Percentiles rank a stretch among this genome's conserved stretches.
phyloP scores from a whole-genome alignment of 2,113 vertebrate genomes.

The Macaca mulatta region DNA sequence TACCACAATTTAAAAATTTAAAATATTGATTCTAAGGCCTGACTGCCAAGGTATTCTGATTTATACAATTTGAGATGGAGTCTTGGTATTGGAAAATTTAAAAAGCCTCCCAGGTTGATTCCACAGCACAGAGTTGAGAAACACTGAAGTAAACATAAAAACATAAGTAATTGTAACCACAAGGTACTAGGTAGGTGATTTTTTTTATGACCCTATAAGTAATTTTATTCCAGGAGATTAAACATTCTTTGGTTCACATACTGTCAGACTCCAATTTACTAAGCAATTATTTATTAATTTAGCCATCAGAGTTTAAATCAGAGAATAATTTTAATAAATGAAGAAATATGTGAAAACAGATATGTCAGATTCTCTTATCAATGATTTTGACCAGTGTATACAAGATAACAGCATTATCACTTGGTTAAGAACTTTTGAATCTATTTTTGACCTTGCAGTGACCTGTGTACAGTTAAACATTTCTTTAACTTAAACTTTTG shows the following conservation, averaged over 20 bases:
- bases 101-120: not conserved
- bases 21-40: not conserved
- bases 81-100: not conserved
- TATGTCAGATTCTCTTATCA: not conserved
- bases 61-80: not conserved
- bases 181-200: not conserved
- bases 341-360: conserved; percentile 40
- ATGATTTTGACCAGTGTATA: not conserved
- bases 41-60: not conserved
- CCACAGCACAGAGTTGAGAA: not conserved
- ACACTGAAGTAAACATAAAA: not conserved
- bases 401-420: not conserved
- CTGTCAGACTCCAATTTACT: not conserved
- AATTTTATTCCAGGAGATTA: conserved; percentile 31
- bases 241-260: conserved; percentile 3
- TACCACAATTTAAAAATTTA: not conserved
- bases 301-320: conserved; percentile 26
- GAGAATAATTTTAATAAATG: conserved; percentile 18
- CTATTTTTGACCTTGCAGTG: not conserved
- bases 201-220: not conserved
- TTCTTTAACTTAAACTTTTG: conserved; percentile 4
- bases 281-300: conserved; percentile 10
- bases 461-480: not conserved
- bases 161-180: not conserved
- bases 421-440: conserved; percentile 13